phyloP scores from a whole-genome alignment of 2,113 vertebrate genomes.

The Donacobius atricapilla region DNA sequence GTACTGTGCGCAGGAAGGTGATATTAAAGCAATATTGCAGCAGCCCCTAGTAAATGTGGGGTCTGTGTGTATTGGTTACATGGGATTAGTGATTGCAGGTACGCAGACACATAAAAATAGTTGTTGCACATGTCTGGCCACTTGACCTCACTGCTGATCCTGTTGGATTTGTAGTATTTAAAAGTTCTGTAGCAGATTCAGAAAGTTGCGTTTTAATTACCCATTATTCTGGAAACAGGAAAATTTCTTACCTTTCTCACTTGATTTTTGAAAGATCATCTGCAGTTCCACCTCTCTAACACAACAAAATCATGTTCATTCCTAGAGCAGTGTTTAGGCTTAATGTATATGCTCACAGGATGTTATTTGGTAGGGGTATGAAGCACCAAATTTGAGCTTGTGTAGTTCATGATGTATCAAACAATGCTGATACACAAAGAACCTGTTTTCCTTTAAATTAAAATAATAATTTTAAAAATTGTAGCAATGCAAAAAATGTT shows the following conservation, averaged over 20 bases:
- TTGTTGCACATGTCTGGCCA: not conserved
- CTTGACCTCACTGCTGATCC: not conserved
- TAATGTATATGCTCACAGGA: not conserved
- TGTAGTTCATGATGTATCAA: not conserved
- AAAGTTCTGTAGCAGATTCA: not conserved
- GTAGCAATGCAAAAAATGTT: not conserved
- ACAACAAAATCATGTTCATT: not conserved
- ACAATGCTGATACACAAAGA: not conserved
- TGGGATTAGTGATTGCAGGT: not conserved
- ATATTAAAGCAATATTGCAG: not conserved
- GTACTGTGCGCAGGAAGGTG: not conserved
- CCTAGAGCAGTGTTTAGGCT: not conserved
- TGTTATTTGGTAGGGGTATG: rapidly evolving
- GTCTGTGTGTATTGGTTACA: not conserved
- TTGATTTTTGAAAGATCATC: not conserved
- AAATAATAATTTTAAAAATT: no score
- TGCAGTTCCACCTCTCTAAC: not conserved
- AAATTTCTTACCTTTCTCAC: not conserved
- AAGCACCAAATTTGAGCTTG: not conserved
- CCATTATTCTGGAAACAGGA: not conserved
- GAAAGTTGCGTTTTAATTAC: not conserved
- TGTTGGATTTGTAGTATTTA: not conserved
- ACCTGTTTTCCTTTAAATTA: not conserved
- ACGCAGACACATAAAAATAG: not conserved
- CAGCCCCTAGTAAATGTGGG: not conserved